phyloP scores from a whole-genome alignment of 2,797 vertebrate genomes.

The Tangara arthus region DNA sequence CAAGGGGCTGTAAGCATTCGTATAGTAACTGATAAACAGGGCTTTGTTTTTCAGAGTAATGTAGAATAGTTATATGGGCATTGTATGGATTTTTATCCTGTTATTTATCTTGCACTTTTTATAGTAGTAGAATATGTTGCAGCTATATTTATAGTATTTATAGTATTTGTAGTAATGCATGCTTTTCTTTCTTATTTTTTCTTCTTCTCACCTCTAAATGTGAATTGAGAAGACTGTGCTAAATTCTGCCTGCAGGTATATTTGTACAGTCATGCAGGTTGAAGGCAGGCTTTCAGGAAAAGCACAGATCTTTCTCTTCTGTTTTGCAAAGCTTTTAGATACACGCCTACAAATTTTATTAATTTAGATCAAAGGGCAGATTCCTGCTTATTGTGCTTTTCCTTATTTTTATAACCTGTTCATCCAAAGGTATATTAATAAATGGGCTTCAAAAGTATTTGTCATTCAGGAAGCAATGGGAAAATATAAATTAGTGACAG shows the following conservation, averaged over 20 bases:
- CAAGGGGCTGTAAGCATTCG: background rate
- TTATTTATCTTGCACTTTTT: background rate
- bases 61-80: background rate
- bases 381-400: background rate
- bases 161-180: background rate
- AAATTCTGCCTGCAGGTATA: background rate
- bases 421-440: background rate
- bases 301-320: background rate
- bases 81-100: background rate
- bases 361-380: background rate
- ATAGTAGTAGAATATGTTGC: background rate
- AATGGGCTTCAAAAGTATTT: background rate
- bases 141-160: background rate
- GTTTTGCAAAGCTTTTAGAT: background rate
- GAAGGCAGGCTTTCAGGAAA: background rate
- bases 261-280: background rate
- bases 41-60: background rate
- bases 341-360: background rate
- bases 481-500: background rate
- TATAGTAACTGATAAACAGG: background rate
- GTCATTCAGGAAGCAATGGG: background rate
- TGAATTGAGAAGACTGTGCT: background rate
- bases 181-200: background rate
- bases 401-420: background rate
- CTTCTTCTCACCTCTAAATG: background rate